Evolutionary conservation across 2,888 invertebrate genomes (phyloP).

Genomic region (Agrotis puta): DNA sequence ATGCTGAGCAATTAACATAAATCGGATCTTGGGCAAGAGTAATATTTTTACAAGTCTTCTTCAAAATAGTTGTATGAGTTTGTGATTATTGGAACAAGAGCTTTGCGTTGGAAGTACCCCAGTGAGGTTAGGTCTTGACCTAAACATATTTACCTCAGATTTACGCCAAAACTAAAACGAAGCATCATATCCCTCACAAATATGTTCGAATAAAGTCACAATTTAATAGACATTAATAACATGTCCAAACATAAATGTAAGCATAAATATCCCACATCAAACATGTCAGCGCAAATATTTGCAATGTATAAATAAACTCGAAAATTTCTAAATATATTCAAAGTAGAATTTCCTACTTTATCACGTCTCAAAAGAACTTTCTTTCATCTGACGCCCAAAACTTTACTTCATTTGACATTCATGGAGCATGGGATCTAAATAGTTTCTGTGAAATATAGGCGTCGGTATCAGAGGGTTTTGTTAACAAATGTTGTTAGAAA

Average conservation of each 20-base stretch:
- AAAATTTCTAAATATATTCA: constrained; percentile 68
- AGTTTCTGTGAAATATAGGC: constrained; percentile 74
- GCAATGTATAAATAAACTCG: constrained; percentile 50
- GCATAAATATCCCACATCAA: constrained; percentile 24
- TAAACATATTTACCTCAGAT: not conserved
- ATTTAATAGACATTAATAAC: not conserved
- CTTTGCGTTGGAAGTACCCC: no score
- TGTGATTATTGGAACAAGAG: not conserved
- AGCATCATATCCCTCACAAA: not conserved
- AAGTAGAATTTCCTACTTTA: constrained; percentile 70
- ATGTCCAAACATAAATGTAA: constrained; percentile 8
- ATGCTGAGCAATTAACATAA: no score
- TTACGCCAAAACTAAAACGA: not conserved
- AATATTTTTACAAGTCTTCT: no score
- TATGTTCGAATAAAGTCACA: not conserved
- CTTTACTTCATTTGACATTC: constrained; percentile 78
- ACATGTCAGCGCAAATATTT: constrained; percentile 57
- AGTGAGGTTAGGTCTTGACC: not conserved
- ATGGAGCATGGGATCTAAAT: constrained; percentile 75
- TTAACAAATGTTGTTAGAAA: constrained; percentile 50
- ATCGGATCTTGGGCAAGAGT: no score
- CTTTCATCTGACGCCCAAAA: constrained; percentile 74
- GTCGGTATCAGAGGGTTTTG: constrained; percentile 50
- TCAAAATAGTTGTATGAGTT: not conserved
- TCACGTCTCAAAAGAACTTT: constrained; percentile 74